Base-by-base conservation (phyloP, 2,888 invertebrate genomes). In the Ennomos quercinarius region DNA sequence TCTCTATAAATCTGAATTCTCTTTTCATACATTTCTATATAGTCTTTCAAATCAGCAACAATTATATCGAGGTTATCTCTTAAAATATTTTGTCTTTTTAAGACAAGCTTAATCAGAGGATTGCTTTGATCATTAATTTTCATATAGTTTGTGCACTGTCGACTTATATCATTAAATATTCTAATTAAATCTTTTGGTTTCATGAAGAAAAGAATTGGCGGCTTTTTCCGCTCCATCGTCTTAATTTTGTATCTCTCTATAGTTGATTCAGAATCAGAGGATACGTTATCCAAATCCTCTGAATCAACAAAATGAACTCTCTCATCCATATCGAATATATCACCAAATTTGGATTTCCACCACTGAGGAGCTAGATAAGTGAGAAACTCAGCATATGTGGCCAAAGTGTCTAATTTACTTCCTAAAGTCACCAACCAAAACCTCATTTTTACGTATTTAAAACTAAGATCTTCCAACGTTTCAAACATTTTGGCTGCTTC, bases 61-160 rank as follows among this genome's bases (percentile, higher is more conserved):
- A 73, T 69, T 0, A 27, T 8, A 44, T 53, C 42, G 2, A 76
- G 43, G 12, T 52, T 17, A 36, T 27, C 13, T 55, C 72, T 73
- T 17, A 76, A 62, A 35, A 40, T 12, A 52, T 72, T 62, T 35
- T 64, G 68, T 11, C 58, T 42, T 57, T 63, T 69, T 0, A 68
- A 11, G 17, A 77, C 61, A 8, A 61, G 51, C 6, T 12, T 61
- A 8, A 74, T 37, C 9, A 72, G 45, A 11, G 53, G 64, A 35
- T 66, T 52, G 6, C 69, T 57, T 9, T 63, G 57, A 8, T 49
- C 60, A 34, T 77, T 67, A 34, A 76, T 73, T 61, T 73, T 57
- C 71, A 80, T 71, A 37, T 79, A 79, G 54, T 76, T 76, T 10
- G 76, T 59, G 43, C 80, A 78, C 60, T 78, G 77, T 9, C 62